Evolutionary conservation across 2,797 vertebrate genomes (phyloP), one percentile per base, ranked within the genome.

Genomic region (Fistularia tabacaria): DNA sequence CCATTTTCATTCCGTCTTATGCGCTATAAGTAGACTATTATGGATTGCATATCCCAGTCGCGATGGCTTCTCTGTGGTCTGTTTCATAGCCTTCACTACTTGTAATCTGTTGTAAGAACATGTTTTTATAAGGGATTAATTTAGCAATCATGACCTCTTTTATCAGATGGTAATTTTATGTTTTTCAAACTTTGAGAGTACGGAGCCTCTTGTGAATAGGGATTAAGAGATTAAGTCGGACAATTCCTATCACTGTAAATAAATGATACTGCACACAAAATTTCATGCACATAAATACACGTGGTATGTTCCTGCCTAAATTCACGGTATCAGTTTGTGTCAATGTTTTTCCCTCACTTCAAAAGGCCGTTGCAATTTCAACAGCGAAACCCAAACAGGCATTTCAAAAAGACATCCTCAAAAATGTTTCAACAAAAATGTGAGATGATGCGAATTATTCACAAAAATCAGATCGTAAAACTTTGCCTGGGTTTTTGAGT

Each of bases 21-120:
- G 25, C 5, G 25, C 25, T 25, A 25, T 25, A 25, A 25, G 25
- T 25, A 25, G 25, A 25, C 25, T 25, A 25, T 25, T 25, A 25
- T 25, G 25, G 25, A 45, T 7, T 45, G 13, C 7, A 68, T 63
- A 42, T 58, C 69, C 46, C 62, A 47, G 44, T 11, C 6, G 25
- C 52, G 52, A 46, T 9, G 46, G 46, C 36, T 41, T 55, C 51
- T 50, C 64, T 36, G 54, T 61, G 47, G 7, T 68, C 68, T 51
- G 53, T 79, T 74, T 74, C 77, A 71, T 81, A 81, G 81, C 81
- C 81, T 69, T 13, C 68, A 54, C 54, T 10, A 82, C 87, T 84
- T 87, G 91, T 91, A 92, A 92, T 90, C 89, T 90, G 84, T 71
- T 85, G 82, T 86, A 80, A 80, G 77, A 85, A 88, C 84, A 80